Base-by-base conservation (phyloP, 2,888 invertebrate species). In the Plusia festucae region DNA sequence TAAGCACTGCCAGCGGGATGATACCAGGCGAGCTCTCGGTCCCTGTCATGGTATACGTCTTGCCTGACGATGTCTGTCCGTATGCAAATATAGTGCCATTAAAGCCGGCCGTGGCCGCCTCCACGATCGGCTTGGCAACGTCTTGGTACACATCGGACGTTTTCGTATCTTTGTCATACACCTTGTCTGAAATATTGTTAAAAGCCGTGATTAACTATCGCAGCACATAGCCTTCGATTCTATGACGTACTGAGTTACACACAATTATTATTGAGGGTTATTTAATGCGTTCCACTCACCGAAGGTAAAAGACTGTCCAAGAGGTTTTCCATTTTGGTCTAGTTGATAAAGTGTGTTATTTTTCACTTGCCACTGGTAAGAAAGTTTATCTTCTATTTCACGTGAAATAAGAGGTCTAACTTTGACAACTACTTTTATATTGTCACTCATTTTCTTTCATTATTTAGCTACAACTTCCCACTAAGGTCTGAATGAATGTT, bases 41-140 rank as follows among this genome's bases (percentile, higher is more conserved):
- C 0, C 99, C 99, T 86, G 97, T 96, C 97, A 98, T 97, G 0
- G 98, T 98, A 82, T 97, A 97, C 0, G 98, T 98, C 90, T 98
- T 98, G 60, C 98, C 99, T 0, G 98, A 98, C 0, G 98, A 97
- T 5, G 98, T 98, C 90, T 98, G 98, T 8, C 98, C 98, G 88
- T 99, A 99, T 0, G 98, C 98, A 92, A 99, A 98, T 75, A 99
- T 97, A 0, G 98, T 98, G 1, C 98, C 98, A 88, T 98, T 98
- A 80, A 97, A 96, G 2, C 98, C 98, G 71, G 96, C 95, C 15
- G 97, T 94, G 0, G 97, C 96, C 0, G 97, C 96, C 70, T 97
- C 95, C 2, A 98, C 96, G 70, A 98, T 97, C 0, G 97, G 97
- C 79, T 96, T 96, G 0, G 97, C 97, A 74, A 97, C 93, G 63